Base-by-base conservation (phyloP, 2,797 vertebrate species). In the Pseudomugil tenellus region DNA sequence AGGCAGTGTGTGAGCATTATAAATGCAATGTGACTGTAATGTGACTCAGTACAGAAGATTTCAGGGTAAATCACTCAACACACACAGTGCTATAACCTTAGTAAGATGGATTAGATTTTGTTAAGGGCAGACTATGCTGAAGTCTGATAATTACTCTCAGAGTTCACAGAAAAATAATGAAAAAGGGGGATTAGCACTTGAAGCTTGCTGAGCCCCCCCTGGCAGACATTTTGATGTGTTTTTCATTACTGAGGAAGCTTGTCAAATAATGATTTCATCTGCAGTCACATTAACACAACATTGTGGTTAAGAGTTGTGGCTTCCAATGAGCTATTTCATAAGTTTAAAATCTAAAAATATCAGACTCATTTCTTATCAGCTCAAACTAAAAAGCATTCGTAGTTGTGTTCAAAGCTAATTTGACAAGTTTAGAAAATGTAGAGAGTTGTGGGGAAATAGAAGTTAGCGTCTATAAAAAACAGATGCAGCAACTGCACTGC, bases 201-300 rank as follows among this genome's bases (percentile, higher is more conserved):
- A 57, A 72, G 77, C 63, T 83, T 64, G 69, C 60, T 63, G 74
- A 61, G 14, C 65, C 71, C 79, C 71, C 79, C 77, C 74, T 63
- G 65, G 87, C 79, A 85, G 64, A 83, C 57, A 64, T 62, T 75
- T 39, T 79, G 59, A 83, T 84, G 74, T 81, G 75, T 74, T 87
- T 87, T 81, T 87, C 80, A 85, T 88, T 74, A 76, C 72, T 39
- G 43, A 41, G 66, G 73, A 81, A 84, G 87, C 31, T 72, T 70
- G 70, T 83, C 84, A 81, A 76, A 85, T 72, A 76, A 79, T 85
- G 70, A 84, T 85, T 84, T 83, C 71, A 91, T 87, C 78, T 82
- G 74, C 67, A 64, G 56, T 60, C 58, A 60, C 5, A 67, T 75
- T 76, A 70, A 69, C 41, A 80, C 72, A 84, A 74, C 81, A 84